These are phyloP conservation scores for Mycteria americana DNA, from an alignment of 2,797 vertebrate species.

Conservation along the genomic window DNA sequence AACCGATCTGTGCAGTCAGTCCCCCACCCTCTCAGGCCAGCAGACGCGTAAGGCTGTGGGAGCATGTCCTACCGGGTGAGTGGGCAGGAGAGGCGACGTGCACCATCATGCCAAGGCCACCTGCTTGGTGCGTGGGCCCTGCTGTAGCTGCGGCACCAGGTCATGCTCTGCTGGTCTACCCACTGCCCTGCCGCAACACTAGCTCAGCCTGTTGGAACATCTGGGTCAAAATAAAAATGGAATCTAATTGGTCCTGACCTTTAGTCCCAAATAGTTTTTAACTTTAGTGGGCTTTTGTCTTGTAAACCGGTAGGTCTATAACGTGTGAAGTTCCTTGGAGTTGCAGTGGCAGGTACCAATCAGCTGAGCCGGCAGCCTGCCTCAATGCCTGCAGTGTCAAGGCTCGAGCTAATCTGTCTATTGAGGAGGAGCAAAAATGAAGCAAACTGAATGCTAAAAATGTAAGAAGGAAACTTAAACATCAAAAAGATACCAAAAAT, in stretches of 20 bases:
- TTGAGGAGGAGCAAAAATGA: background rate
- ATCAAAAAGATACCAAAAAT: background rate
- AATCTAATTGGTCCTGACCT: background rate
- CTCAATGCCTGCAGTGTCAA: background rate
- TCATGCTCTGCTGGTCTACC: background rate
- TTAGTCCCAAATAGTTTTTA: background rate
- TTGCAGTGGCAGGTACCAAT: background rate
- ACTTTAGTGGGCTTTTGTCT: background rate
- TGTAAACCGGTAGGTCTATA: background rate
- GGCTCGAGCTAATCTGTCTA: background rate
- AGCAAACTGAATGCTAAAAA: background rate
- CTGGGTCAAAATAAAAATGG: background rate
- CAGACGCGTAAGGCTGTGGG: fast-evolving
- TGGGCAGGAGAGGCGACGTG: background rate
- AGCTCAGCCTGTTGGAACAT: background rate
- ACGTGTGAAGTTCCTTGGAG: background rate
- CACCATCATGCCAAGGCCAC: background rate
- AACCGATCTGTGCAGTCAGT: background rate
- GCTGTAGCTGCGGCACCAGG: background rate
- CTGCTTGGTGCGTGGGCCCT: fast-evolving
- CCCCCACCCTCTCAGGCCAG: background rate
- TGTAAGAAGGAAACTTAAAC: background rate
- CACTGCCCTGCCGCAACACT: background rate
- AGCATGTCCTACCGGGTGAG: fast-evolving
- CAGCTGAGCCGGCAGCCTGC: background rate